A percentile compares a stretch with the other conserved stretches of the same genome.
These are phyloP conservation scores for Lutraria lutraria DNA, from an alignment of 2,888 invertebrate species.

Conservation along the genomic window DNA sequence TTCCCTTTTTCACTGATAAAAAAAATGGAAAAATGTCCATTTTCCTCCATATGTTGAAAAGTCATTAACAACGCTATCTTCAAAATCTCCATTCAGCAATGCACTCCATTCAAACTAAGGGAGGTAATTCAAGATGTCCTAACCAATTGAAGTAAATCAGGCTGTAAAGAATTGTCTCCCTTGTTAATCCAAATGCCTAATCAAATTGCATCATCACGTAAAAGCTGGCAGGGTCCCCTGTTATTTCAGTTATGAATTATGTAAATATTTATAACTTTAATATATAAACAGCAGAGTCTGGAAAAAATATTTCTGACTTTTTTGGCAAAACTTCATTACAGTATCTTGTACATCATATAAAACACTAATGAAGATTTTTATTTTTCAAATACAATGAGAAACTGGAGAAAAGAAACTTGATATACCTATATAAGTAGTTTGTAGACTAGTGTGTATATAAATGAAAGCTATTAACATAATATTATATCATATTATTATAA, in stretches of 20 bases:
- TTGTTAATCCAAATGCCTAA: background rate
- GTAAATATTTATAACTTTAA: background rate
- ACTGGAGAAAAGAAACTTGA: background rate
- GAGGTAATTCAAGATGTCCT: background rate
- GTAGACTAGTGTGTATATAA: background rate
- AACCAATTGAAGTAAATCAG: background rate
- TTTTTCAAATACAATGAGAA: background rate
- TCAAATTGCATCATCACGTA: background rate
- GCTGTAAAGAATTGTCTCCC: background rate
- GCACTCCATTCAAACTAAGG: background rate
- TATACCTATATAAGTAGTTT: background rate
- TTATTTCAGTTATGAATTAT: background rate
- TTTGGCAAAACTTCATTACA: background rate
- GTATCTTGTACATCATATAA: background rate
- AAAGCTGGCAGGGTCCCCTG: background rate
- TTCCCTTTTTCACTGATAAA: too few species aligned
- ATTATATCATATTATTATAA: background rate
- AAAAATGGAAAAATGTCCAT: too few species aligned
- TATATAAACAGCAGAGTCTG: background rate
- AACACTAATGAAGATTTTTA: background rate
- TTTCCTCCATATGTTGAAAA: too few species aligned
- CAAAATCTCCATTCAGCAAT: too few species aligned
- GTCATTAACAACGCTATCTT: too few species aligned
- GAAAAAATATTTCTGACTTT: background rate
- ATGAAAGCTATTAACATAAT: background rate